Conservation (phyloP, 2,888 invertebrate genomes). For the Apodemia hepburni region DNA sequence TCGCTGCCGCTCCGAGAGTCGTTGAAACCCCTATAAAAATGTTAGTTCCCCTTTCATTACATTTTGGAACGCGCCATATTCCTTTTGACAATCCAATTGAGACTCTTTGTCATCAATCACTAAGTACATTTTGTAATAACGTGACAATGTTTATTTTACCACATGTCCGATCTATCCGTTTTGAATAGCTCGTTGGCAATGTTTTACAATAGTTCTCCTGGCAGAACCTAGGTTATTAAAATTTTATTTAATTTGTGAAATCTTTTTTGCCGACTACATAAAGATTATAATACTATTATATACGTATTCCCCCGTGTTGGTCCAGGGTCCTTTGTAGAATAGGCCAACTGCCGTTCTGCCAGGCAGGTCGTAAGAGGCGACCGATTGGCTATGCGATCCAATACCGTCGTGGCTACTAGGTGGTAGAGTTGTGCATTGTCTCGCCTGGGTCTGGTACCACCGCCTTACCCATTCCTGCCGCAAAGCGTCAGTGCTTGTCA, state of each 20-base stretch:
- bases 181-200: conserved; percentile 52
- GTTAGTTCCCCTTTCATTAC: conserved; percentile 75
- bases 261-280: too few species aligned
- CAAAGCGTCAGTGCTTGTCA: too few species aligned
- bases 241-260: not conserved
- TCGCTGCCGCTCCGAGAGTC: conserved; percentile 61
- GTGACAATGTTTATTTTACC: conserved; percentile 45
- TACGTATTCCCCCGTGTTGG: too few species aligned
- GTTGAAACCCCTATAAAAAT: conserved; percentile 77
- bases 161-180: conserved; percentile 55
- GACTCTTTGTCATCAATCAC: conserved; percentile 35
- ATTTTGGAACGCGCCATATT: conserved; percentile 52
- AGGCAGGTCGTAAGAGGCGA: too few species aligned
- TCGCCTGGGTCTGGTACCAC: too few species aligned
- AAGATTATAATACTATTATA: too few species aligned
- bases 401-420: too few species aligned
- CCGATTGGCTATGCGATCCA: too few species aligned
- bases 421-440: too few species aligned
- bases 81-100: conserved; percentile 36
- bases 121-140: conserved; percentile 36
- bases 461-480: too few species aligned
- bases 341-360: too few species aligned
- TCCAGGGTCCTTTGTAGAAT: too few species aligned
- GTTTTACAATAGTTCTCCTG: conserved; percentile 53
- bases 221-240: conserved; percentile 27